Evolutionary conservation across 2,113 vertebrate species (phyloP).

Genomic region (Rhinoderma darwinii): DNA sequence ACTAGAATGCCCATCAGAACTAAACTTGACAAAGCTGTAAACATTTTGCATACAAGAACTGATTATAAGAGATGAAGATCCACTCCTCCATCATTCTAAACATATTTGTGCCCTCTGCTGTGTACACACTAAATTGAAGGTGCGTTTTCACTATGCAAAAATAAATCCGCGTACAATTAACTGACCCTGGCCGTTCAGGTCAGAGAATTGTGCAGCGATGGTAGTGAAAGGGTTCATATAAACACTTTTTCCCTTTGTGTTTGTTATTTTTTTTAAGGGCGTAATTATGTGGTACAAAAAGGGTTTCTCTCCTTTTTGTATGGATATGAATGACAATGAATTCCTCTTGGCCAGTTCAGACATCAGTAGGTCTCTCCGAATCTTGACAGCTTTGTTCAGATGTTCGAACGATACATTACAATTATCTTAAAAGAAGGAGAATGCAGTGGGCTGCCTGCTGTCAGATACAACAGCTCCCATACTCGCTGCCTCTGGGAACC

Average conservation of each 20-base stretch:
- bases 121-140: neutral
- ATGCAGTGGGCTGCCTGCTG: slow-evolving; percentile 33
- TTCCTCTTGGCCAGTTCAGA: slow-evolving; percentile 30
- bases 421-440: slow-evolving; percentile 34
- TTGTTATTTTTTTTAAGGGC: neutral
- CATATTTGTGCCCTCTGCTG: neutral
- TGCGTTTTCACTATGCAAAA: neutral
- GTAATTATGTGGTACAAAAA: slow-evolving; percentile 15
- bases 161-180: neutral
- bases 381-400: slow-evolving; percentile 50
- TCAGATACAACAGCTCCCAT: slow-evolving; percentile 31
- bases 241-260: neutral
- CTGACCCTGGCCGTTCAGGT: neutral
- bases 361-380: slow-evolving; percentile 30
- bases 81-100: neutral
- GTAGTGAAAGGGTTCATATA: neutral
- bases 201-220: neutral
- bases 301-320: neutral
- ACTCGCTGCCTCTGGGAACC: slow-evolving; percentile 34
- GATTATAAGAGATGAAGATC: neutral
- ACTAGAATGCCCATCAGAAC: neutral
- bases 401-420: slow-evolving; percentile 47
- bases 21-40: neutral
- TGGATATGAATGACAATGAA: slow-evolving; percentile 26
- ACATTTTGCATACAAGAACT: neutral